Evolutionary conservation across 2,888 invertebrate species (phyloP).

Genomic region (Pheosia tremula): DNA sequence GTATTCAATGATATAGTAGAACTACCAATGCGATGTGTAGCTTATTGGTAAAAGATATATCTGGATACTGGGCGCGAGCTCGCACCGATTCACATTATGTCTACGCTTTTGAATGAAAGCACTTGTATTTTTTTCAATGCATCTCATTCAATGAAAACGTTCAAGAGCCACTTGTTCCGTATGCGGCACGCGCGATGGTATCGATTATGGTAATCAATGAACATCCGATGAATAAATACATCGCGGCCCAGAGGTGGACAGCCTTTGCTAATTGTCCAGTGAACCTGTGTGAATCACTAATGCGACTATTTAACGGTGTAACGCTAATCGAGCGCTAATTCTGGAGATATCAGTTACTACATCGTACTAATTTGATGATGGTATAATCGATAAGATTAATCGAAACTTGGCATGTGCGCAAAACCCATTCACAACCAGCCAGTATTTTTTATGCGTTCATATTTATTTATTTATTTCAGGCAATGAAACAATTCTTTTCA

Average conservation of each 20-base stretch:
- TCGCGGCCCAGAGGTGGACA: slow-evolving; percentile 80
- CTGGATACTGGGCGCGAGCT: neutral
- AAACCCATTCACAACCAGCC: too few species aligned
- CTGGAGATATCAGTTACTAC: slow-evolving; percentile 45
- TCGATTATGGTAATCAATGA: slow-evolving; percentile 83
- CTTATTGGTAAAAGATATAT: neutral
- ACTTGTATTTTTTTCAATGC: slow-evolving; percentile 47
- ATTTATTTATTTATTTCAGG: too few species aligned
- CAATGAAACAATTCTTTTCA: too few species aligned
- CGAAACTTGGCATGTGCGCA: neutral
- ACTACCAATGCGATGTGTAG: too few species aligned
- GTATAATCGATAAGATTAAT: slow-evolving; percentile 33
- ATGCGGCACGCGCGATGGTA: slow-evolving; percentile 79
- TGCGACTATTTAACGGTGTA: slow-evolving; percentile 68
- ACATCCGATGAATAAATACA: slow-evolving; percentile 84
- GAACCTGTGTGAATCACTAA: slow-evolving; percentile 80
- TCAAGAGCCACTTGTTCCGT: slow-evolving; percentile 66
- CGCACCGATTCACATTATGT: slow-evolving; percentile 18
- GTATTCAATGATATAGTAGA: too few species aligned
- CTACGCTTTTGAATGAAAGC: slow-evolving; percentile 36
- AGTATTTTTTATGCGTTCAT: too few species aligned
- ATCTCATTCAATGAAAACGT: slow-evolving; percentile 67
- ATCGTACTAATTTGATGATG: slow-evolving; percentile 26
- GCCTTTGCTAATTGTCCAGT: slow-evolving; percentile 84
- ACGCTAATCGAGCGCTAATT: slow-evolving; percentile 53